Evolutionary conservation across 2,113 vertebrate species (phyloP).

Genomic region (Erpornis zantholeuca): DNA sequence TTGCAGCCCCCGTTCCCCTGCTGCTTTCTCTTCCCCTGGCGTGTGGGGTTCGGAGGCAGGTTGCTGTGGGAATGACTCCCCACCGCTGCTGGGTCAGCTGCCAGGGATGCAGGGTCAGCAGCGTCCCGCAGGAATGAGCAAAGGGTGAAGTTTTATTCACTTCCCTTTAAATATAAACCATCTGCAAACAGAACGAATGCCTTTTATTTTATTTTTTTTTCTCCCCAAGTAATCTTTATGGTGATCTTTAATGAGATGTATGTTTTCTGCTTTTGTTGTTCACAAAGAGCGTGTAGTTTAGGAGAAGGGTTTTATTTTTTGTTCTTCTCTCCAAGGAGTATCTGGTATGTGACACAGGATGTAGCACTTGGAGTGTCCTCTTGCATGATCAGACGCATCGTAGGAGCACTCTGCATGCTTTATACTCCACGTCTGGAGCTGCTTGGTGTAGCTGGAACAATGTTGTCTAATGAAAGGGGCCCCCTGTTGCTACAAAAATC

Average conservation of each 20-base stretch:
- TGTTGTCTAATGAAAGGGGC: slow-evolving; percentile 17
- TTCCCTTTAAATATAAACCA: background rate
- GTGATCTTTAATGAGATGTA: background rate
- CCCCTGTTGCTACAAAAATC: slow-evolving; percentile 33
- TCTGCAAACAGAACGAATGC: background rate
- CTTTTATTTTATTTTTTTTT: background rate
- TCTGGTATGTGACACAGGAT: slow-evolving; percentile 17
- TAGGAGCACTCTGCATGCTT: background rate
- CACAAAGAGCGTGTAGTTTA: background rate
- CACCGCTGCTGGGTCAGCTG: background rate
- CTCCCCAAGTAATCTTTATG: background rate
- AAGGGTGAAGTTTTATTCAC: background rate
- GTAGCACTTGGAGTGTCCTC: background rate
- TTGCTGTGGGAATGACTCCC: background rate
- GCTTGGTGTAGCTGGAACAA: slow-evolving; percentile 11
- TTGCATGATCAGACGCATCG: background rate
- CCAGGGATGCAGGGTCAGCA: background rate
- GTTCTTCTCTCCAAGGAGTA: background rate
- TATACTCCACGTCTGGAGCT: background rate
- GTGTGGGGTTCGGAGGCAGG: background rate
- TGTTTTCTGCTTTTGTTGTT: background rate
- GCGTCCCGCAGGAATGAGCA: background rate
- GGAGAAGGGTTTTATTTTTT: background rate
- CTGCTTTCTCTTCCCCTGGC: background rate
- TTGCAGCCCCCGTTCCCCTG: fast-evolving